A percentile compares a stretch with the other conserved stretches of the same genome.
phyloP scores from a whole-genome alignment of 1,140 invertebrate genomes.

The Hylaeus volcanicus region DNA sequence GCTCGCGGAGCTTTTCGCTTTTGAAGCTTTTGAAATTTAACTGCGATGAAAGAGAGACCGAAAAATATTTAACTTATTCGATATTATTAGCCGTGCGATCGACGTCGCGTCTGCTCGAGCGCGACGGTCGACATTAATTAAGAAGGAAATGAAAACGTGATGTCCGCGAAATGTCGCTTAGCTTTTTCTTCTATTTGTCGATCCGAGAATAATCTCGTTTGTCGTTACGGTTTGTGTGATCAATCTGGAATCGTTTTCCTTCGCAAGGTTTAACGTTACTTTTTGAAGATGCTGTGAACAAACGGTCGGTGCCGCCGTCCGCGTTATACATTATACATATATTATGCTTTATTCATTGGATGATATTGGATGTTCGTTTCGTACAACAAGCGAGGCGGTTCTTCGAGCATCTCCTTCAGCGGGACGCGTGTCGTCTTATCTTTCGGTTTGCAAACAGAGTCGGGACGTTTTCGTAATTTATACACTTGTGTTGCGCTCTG shows the following conservation, averaged over 20 bases:
- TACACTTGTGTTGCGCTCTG: slow-evolving; percentile 36
- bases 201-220: slow-evolving; percentile 20
- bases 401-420: slow-evolving; percentile 55
- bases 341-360: slow-evolving; percentile 57
- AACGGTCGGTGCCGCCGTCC: slow-evolving; percentile 52
- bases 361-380: slow-evolving; percentile 53
- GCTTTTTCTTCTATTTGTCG: slow-evolving; percentile 24
- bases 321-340: slow-evolving; percentile 45
- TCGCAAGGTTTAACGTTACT: slow-evolving; percentile 54
- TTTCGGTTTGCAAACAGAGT: slow-evolving; percentile 43
- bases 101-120: slow-evolving; percentile 11
- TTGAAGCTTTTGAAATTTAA: slow-evolving; percentile 62
- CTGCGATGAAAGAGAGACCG: slow-evolving; percentile 27
- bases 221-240: slow-evolving; percentile 51
- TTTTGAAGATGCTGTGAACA: slow-evolving; percentile 55
- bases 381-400: slow-evolving; percentile 60
- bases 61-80: slow-evolving; percentile 46
- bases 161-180: slow-evolving; percentile 27
- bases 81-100: slow-evolving; percentile 47
- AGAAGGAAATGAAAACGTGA: slow-evolving; percentile 40
- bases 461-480: slow-evolving; percentile 52
- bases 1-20: slow-evolving; percentile 67
- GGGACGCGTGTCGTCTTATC: slow-evolving; percentile 35
- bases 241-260: slow-evolving; percentile 51
- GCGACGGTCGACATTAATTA: slow-evolving; percentile 12